These are phyloP conservation scores for Poicephalus meyeri DNA, from an alignment of 2,113 vertebrate species.

Conservation along the genomic window DNA sequence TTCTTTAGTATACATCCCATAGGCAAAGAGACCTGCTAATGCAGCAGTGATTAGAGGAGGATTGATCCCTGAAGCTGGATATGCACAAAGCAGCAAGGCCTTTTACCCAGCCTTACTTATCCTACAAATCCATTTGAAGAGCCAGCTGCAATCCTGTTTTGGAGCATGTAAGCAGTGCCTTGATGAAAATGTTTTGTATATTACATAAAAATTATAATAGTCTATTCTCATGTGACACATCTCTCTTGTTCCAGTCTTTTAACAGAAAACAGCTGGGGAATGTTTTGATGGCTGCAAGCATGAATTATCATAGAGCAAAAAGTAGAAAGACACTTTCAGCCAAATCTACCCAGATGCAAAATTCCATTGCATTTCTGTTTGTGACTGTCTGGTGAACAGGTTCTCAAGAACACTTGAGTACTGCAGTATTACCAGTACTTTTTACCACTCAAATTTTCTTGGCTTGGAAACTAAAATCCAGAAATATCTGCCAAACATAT, in stretches of 20 bases:
- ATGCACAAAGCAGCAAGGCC: not conserved
- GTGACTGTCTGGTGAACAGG: not conserved
- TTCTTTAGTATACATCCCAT: not conserved
- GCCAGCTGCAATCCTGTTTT: not conserved
- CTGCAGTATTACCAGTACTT: not conserved
- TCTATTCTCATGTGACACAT: not conserved
- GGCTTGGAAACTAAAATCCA: not conserved
- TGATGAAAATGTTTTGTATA: not conserved
- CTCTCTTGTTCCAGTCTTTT: not conserved
- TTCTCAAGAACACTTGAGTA: not conserved
- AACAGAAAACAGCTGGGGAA: not conserved
- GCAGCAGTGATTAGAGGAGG: not conserved
- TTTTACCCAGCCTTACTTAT: not conserved
- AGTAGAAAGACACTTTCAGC: not conserved
- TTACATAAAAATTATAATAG: not conserved
- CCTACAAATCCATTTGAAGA: not conserved
- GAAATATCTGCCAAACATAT: not conserved
- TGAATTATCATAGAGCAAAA: not conserved
- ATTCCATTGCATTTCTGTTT: not conserved
- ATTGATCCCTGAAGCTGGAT: not conserved
- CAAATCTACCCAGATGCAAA: not conserved
- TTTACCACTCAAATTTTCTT: not conserved
- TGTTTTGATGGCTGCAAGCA: not conserved
- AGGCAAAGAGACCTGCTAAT: not conserved
- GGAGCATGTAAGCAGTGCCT: not conserved